Conservation (phyloP, 2,113 vertebrate genomes). For the Sebastes fasciatus region DNA sequence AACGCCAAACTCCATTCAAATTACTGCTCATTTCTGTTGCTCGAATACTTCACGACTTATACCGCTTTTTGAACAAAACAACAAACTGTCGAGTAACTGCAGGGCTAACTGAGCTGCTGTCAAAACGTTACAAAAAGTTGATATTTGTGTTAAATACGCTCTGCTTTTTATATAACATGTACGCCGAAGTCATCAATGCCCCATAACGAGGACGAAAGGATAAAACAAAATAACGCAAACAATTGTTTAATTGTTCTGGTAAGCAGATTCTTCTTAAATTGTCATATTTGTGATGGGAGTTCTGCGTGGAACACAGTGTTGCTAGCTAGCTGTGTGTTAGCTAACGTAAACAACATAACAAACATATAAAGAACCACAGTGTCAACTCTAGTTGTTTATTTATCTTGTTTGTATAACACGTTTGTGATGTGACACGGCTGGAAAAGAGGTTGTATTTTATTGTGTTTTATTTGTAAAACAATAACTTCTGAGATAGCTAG, state of each 20-base stretch:
- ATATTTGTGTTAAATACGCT: not conserved
- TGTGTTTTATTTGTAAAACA: not conserved
- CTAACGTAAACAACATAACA: not conserved
- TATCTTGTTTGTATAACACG: not conserved
- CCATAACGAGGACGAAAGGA: not conserved
- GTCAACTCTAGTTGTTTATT: not conserved
- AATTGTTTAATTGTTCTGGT: too few species aligned
- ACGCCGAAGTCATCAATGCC: not conserved
- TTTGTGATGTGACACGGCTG: fast-evolving
- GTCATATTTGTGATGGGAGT: not conserved
- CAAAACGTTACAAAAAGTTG: not conserved
- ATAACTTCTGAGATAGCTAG: not conserved
- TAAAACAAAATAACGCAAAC: fast-evolving
- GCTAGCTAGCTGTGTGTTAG: not conserved
- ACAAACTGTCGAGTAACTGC: too few species aligned
- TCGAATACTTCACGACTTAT: too few species aligned
- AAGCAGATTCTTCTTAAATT: not conserved
- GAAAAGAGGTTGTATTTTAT: fast-evolving
- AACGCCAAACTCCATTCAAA: not conserved
- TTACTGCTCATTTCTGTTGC: not conserved
- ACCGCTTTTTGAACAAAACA: too few species aligned
- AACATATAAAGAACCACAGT: not conserved
- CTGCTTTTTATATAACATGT: not conserved
- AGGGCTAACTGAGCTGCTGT: not conserved
- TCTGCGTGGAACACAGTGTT: not conserved